Percentiles rank a stretch among this genome's conserved stretches.
phyloP scores from a whole-genome alignment of 2,888 invertebrate species.

The Dynastes grantii region DNA sequence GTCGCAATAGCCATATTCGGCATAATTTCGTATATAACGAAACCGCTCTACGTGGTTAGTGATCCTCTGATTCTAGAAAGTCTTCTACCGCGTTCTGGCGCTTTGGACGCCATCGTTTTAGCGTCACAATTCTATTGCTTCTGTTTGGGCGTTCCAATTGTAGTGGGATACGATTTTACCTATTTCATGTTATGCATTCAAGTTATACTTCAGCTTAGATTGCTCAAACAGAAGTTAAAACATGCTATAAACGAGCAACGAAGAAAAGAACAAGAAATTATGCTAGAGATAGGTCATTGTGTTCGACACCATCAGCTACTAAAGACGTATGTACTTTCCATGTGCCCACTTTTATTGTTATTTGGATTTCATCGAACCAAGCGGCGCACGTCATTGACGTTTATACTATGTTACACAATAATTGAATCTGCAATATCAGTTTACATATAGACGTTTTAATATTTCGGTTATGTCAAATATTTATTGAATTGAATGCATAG shows the following conservation, averaged over 20 bases:
- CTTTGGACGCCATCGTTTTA: neutral
- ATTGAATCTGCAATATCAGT: no score
- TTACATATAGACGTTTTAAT: no score
- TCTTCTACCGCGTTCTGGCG: neutral
- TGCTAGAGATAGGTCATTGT: neutral
- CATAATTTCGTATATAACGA: neutral
- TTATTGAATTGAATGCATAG: no score
- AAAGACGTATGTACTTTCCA: neutral
- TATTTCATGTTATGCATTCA: slow-evolving; percentile 1
- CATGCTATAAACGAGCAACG: neutral
- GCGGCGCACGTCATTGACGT: no score
- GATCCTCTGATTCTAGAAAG: neutral
- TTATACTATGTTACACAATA: no score
- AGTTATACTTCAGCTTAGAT: slow-evolving; percentile 21
- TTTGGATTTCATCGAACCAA: no score
- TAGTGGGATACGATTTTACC: slow-evolving; percentile 25
- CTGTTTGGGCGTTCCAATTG: neutral
- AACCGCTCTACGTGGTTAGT: neutral
- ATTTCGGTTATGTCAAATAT: no score
- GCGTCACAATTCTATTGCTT: neutral
- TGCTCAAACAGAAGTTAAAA: slow-evolving; percentile 13
- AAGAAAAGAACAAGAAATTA: neutral
- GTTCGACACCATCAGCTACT: neutral
- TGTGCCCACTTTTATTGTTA: neutral
- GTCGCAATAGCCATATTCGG: neutral